Percentiles rank a stretch among this genome's conserved stretches.
Conservation (phyloP, 1,140 invertebrate species). For the Psilanteris sp. region DNA sequence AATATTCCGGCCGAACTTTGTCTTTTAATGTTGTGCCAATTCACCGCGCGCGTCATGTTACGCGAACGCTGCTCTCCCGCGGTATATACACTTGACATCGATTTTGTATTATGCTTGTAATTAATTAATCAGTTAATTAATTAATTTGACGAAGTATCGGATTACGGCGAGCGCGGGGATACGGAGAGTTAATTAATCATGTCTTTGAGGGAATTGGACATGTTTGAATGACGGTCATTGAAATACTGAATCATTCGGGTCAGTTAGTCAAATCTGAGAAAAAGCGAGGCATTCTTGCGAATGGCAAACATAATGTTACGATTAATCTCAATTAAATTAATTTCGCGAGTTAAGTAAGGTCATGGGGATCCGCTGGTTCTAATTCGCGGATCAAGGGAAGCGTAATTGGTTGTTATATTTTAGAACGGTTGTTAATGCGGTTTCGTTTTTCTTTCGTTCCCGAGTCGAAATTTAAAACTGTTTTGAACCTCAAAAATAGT, state of each 20-base stretch:
- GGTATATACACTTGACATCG: neutral
- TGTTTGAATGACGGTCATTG: neutral
- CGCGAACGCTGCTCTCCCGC: too few species aligned
- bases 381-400: too few species aligned
- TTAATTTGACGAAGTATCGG: neutral
- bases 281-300: slow-evolving; percentile 3
- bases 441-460: too few species aligned
- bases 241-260: slow-evolving; percentile 1
- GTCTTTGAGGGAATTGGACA: neutral
- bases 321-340: slow-evolving; percentile 49
- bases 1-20: slow-evolving; percentile 24
- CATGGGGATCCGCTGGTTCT: neutral
- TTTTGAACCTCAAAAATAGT: too few species aligned
- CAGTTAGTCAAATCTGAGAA: slow-evolving; percentile 7
- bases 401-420: too few species aligned
- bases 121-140: slow-evolving; percentile 15
- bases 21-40: slow-evolving; percentile 13
- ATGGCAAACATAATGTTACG: neutral
- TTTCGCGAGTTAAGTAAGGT: slow-evolving; percentile 26
- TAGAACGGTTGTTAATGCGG: too few species aligned
- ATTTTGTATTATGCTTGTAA: neutral
- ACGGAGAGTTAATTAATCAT: slow-evolving; percentile 15
- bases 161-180: too few species aligned
- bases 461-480: too few species aligned
- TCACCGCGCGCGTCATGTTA: neutral